A percentile compares a stretch with the other conserved stretches of the same genome.
Evolutionary conservation across 2,113 vertebrate species (phyloP).

Genomic region (Mesocricetus auratus): DNA sequence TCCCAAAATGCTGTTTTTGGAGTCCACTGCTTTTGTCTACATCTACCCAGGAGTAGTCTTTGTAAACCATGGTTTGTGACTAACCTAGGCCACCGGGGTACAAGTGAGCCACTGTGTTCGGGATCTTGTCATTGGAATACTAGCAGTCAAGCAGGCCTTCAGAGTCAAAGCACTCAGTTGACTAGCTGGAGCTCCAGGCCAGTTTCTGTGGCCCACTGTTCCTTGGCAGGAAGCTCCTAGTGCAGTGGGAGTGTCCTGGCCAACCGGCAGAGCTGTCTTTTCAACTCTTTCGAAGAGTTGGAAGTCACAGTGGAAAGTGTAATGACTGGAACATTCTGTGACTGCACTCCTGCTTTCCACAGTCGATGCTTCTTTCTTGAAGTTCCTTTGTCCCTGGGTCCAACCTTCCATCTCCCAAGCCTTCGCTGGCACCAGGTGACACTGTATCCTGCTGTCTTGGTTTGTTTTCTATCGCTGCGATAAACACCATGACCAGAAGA

Average conservation of each 20-base stretch:
- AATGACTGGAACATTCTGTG: conserved; percentile 30
- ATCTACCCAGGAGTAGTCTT: neutral
- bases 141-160: too few species aligned
- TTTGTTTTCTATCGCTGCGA: neutral
- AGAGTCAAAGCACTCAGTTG: neutral
- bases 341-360: neutral
- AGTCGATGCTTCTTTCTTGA: neutral
- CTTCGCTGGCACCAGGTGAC: neutral
- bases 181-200: accelerated
- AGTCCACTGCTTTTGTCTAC: neutral
- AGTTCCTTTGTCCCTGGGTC: neutral
- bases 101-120: neutral
- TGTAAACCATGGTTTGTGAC: accelerated
- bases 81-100: too few species aligned
- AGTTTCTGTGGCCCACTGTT: neutral
- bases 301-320: conserved; percentile 36
- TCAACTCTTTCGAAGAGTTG: conserved; percentile 27
- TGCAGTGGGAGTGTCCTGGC: neutral
- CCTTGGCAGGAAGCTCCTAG: neutral
- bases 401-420: neutral
- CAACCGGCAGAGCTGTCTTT: neutral
- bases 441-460: too few species aligned
- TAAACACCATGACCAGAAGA: neutral
- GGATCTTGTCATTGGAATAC: neutral
- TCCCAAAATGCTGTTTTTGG: neutral